phyloP scores from a whole-genome alignment of 2,113 vertebrate species.

The Pedionomus torquatus region DNA sequence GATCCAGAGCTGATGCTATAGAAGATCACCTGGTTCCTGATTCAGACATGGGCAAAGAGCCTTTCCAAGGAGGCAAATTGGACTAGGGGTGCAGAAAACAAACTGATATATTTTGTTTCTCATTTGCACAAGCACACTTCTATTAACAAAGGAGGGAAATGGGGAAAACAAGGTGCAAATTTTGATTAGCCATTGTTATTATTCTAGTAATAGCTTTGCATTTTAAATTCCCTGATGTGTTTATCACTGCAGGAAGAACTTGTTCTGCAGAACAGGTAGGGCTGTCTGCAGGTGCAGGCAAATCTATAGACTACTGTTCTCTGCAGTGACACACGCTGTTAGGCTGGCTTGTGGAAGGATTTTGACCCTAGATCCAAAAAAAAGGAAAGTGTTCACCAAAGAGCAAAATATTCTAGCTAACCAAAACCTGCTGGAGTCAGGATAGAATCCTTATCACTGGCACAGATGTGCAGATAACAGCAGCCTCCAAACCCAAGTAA shows the following conservation, averaged over 20 bases:
- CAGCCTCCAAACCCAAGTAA: neutral
- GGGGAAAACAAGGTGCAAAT: neutral
- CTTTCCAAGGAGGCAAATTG: neutral
- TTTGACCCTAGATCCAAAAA: neutral
- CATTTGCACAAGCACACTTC: neutral
- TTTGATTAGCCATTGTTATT: neutral
- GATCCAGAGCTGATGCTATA: neutral
- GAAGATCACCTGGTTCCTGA: neutral
- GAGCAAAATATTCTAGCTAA: neutral
- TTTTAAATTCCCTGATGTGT: neutral
- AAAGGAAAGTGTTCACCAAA: neutral
- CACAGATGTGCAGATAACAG: neutral
- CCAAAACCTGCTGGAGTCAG: neutral
- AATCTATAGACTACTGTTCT: neutral
- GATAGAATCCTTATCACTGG: neutral
- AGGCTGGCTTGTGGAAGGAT: neutral
- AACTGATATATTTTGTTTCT: neutral
- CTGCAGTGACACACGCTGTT: neutral
- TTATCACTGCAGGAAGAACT: neutral
- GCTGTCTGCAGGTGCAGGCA: neutral
- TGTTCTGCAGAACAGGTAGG: neutral
- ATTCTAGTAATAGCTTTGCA: neutral
- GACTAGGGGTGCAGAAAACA: neutral
- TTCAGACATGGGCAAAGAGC: neutral
- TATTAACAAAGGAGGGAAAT: neutral